Evolutionary conservation across 1,140 invertebrate species (phyloP).

Genomic region (Antheraea pernyi): DNA sequence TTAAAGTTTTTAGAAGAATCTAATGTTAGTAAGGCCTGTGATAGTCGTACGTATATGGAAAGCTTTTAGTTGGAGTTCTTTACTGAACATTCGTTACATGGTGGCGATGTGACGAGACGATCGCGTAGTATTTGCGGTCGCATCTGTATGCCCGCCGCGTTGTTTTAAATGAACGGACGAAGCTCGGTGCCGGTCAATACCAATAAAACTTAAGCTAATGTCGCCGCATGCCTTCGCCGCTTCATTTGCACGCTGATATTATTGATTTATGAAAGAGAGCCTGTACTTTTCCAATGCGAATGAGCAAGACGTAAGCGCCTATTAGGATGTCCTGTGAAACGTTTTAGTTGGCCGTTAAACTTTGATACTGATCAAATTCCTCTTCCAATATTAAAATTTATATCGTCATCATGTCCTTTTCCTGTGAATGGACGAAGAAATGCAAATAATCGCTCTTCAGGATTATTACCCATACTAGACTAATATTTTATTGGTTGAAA

Average conservation of each 20-base stretch:
- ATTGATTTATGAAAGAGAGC: constrained; percentile 58
- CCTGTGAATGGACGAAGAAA: not conserved
- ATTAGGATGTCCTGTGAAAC: constrained; percentile 10
- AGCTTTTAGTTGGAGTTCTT: not conserved
- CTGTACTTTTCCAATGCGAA: constrained; percentile 22
- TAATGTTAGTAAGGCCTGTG: too few species aligned
- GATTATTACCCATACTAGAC: too few species aligned
- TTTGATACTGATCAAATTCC: not conserved
- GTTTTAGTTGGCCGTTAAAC: constrained; percentile 3
- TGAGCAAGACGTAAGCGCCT: constrained; percentile 5
- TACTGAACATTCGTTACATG: constrained; percentile 6
- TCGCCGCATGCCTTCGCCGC: constrained; percentile 53
- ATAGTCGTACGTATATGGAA: not conserved
- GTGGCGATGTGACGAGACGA: constrained; percentile 37
- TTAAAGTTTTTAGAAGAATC: too few species aligned
- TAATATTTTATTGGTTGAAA: too few species aligned
- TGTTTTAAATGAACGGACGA: constrained; percentile 73
- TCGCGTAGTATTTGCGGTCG: constrained; percentile 61
- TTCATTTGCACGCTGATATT: constrained; percentile 47
- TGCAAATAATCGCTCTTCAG: too few species aligned
- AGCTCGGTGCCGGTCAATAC: constrained; percentile 57
- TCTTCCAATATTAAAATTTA: not conserved
- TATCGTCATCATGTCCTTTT: not conserved
- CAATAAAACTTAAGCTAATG: constrained; percentile 64
- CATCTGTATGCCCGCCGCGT: constrained; percentile 74